Evolutionary conservation across 1,140 invertebrate genomes (phyloP).

Genomic region (Dendrolimus kikuchii): DNA sequence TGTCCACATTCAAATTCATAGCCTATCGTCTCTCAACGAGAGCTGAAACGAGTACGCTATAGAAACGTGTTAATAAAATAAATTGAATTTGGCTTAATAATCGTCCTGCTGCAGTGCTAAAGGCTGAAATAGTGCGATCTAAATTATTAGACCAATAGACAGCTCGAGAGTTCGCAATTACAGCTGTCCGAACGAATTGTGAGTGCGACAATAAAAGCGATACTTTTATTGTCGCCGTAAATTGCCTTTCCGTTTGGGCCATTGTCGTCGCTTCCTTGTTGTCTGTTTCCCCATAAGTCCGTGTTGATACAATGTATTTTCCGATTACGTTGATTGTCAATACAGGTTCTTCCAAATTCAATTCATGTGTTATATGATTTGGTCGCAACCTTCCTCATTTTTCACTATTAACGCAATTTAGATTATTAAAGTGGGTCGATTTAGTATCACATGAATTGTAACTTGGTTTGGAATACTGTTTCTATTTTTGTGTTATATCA

Average conservation of each 20-base stretch:
- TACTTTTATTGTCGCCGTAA: constrained; percentile 64
- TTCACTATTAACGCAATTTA: background rate
- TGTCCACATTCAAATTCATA: no score
- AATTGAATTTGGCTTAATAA: no score
- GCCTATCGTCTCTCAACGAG: no score
- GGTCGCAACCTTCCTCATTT: background rate
- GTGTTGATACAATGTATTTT: constrained; percentile 34
- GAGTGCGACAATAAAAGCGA: constrained; percentile 58
- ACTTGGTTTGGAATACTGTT: no score
- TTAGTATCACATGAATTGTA: no score
- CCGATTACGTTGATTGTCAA: constrained; percentile 3
- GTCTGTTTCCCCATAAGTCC: constrained; percentile 22
- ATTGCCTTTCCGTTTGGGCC: constrained; percentile 42
- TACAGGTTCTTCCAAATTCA: background rate
- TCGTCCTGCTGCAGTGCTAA: constrained; percentile 8
- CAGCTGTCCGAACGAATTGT: constrained; percentile 58
- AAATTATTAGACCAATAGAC: constrained; percentile 38
- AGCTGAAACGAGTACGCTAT: no score
- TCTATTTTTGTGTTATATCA: no score
- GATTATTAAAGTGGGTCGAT: no score
- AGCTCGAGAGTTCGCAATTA: constrained; percentile 46
- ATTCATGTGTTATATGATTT: background rate
- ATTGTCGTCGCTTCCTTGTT: constrained; percentile 34
- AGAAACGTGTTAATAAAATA: no score
- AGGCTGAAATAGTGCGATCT: constrained; percentile 34